Base-by-base conservation (phyloP, 92 coral and sea anemone genomes). In the Porites rus region DNA sequence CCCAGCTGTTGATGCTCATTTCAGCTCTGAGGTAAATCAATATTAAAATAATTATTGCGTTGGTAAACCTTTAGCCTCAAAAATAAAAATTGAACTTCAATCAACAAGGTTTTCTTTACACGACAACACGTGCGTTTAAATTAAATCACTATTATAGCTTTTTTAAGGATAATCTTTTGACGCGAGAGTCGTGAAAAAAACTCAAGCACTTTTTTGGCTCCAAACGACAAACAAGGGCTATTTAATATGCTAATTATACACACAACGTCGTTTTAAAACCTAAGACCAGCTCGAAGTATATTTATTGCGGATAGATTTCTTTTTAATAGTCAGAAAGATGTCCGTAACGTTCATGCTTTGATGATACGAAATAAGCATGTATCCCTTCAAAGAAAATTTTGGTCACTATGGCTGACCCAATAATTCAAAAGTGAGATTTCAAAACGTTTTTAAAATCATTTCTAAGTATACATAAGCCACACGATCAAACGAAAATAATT, bases 191-290 rank as follows among this genome's bases (percentile, higher is more conserved):
- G 46, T 38, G 46, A 38, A 38, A 4, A 38, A 38, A 38, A 38
- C 46, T 3, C 46, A 38, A 38, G 46, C 46, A 38, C 46, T 38
- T 38, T 67, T 51, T 74, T 74, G 63, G 38, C 60, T n/a, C 25
- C 5, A 13, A 58, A 28, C 24, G 51, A 24, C 64, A 59, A 17
- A 76, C 31, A 58, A 16, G 25, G 53, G 6, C 13, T 61, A n/a
- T n/a, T 62, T 7, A 79, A 79, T 79, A 79, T 79, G 84, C 65
- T 66, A 79, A 14, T 52, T 19, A 67, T 10, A 74, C 14, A 43
- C 22, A 22, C 46, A 56, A 25, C 64, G 62, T 53, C n/a, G 78
- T 53, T 8, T 74, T 74, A 51, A 73, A 73, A 73, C 7, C 77
- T 8, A 10, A 72, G 8, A 50, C 77, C 13, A 72, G 8, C 43